phyloP scores from a whole-genome alignment of 2,888 invertebrate genomes.

The Brassicogethes aeneus region DNA sequence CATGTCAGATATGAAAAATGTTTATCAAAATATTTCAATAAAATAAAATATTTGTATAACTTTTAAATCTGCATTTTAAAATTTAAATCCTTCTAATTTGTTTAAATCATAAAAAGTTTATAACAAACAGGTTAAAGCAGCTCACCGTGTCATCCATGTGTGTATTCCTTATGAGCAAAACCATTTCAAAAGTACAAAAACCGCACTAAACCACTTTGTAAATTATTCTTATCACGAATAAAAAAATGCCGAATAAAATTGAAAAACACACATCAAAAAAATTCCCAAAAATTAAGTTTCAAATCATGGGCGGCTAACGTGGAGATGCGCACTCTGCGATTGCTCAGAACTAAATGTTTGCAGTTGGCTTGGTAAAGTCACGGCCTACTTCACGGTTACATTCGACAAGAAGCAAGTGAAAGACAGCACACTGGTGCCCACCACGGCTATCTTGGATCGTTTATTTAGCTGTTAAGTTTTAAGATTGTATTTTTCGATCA shows the following conservation, averaged over 20 bases:
- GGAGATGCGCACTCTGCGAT: constrained; percentile 28
- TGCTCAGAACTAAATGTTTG: constrained; percentile 33
- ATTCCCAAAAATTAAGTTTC: constrained; percentile 2
- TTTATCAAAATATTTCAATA: too few relatives aligned
- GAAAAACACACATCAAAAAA: not conserved
- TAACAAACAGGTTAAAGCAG: too few relatives aligned
- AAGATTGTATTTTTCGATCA: not conserved
- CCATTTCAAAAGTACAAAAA: constrained; percentile 17
- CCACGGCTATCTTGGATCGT: constrained; percentile 7
- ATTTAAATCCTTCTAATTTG: too few relatives aligned
- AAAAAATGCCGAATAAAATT: too few relatives aligned
- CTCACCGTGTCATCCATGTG: constrained; percentile 33
- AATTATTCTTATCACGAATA: too few relatives aligned
- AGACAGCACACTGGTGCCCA: constrained; percentile 25
- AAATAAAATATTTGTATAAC: too few relatives aligned
- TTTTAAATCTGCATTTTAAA: too few relatives aligned
- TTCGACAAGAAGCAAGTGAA: constrained; percentile 30
- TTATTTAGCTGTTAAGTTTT: too few relatives aligned
- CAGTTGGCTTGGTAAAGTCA: constrained; percentile 27
- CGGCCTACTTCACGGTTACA: constrained; percentile 33
- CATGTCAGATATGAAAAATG: too few relatives aligned
- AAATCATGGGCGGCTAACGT: not conserved
- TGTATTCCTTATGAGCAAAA: constrained; percentile 27
- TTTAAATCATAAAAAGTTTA: too few relatives aligned
- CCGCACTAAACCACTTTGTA: too few relatives aligned